Evolutionary conservation across 2,113 vertebrate genomes (phyloP).

Genomic region (Zootoca vivipara): DNA sequence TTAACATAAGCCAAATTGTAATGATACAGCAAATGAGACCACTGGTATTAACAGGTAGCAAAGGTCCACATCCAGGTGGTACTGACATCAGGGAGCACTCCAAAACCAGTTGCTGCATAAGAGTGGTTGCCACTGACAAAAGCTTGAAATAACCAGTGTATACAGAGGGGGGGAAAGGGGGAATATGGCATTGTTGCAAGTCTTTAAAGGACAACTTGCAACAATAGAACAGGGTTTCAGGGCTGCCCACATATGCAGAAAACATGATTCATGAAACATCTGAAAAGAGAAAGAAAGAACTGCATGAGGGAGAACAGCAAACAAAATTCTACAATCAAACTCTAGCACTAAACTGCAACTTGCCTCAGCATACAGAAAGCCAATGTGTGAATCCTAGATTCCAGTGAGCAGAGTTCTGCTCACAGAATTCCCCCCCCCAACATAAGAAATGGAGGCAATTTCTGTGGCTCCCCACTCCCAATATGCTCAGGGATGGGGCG

Average conservation of each 20-base stretch:
- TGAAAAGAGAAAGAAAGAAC: slow-evolving; percentile 56
- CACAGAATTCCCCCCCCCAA: not conserved
- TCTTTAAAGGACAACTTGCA: slow-evolving; percentile 85
- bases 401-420: too few relatives aligned
- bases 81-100: slow-evolving; percentile 88
- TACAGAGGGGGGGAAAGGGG: slow-evolving; percentile 76
- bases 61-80: slow-evolving; percentile 85
- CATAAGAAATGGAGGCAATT: not conserved
- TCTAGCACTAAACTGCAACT: not conserved
- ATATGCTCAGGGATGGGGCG: not conserved
- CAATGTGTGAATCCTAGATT: not conserved
- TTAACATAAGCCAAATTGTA: slow-evolving; percentile 90
- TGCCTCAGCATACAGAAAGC: not conserved
- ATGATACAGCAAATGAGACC: slow-evolving; percentile 90
- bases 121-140: slow-evolving; percentile 88
- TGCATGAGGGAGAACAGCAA: slow-evolving; percentile 48
- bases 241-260: slow-evolving; percentile 76
- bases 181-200: slow-evolving; percentile 89
- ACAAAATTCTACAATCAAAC: not conserved
- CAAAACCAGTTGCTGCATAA: slow-evolving; percentile 88
- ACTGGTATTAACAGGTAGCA: slow-evolving; percentile 90
- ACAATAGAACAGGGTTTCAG: slow-evolving; percentile 80
- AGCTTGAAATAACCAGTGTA: slow-evolving; percentile 90
- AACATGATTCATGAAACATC: slow-evolving; percentile 93
- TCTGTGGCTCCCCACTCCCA: not conserved